A percentile compares a stretch with the other conserved stretches of the same genome.
Conservation (phyloP, 2,797 vertebrate genomes). For the Eutrigla gurnardus region DNA sequence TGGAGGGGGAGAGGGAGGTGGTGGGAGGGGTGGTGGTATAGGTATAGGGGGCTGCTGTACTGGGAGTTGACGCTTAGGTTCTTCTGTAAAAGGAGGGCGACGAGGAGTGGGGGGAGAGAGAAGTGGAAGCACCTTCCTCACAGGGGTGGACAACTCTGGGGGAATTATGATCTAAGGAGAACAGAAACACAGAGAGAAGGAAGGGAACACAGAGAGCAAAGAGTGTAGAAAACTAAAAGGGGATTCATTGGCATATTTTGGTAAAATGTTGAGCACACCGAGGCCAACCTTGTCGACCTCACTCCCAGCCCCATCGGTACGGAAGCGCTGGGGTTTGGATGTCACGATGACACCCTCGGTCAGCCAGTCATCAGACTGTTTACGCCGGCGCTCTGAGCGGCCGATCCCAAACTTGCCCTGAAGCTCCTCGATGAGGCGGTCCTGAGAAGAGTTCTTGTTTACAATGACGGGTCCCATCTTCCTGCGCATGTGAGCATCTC, state of each 20-base stretch:
- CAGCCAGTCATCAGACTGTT: constrained; percentile 90
- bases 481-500: constrained; percentile 88
- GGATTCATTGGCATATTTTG: constrained; percentile 14
- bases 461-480: constrained; percentile 92
- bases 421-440: constrained; percentile 93
- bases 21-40: constrained; percentile 61
- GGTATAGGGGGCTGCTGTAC: constrained; percentile 69
- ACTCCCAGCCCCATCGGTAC: constrained; percentile 78
- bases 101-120: constrained; percentile 59
- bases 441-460: constrained; percentile 92
- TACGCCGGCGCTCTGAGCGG: constrained; percentile 82
- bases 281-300: constrained; percentile 93
- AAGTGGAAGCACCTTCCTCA: constrained; percentile 82
- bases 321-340: constrained; percentile 86
- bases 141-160: constrained; percentile 86
- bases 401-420: constrained; percentile 92
- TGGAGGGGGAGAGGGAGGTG: constrained; percentile 51
- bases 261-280: constrained; percentile 31
- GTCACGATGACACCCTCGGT: constrained; percentile 90
- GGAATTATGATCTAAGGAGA: constrained; percentile 86
- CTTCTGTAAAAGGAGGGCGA: constrained; percentile 73
- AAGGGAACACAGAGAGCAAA: constrained; percentile 48
- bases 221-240: constrained; percentile 37
- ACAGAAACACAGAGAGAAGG: constrained; percentile 41
- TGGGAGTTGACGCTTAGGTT: constrained; percentile 72